Percentiles rank a stretch among this genome's conserved stretches.
Conservation (phyloP, 37 sponge, comb jelly and placozoan species). For the Aphrocallistes beatrix region DNA sequence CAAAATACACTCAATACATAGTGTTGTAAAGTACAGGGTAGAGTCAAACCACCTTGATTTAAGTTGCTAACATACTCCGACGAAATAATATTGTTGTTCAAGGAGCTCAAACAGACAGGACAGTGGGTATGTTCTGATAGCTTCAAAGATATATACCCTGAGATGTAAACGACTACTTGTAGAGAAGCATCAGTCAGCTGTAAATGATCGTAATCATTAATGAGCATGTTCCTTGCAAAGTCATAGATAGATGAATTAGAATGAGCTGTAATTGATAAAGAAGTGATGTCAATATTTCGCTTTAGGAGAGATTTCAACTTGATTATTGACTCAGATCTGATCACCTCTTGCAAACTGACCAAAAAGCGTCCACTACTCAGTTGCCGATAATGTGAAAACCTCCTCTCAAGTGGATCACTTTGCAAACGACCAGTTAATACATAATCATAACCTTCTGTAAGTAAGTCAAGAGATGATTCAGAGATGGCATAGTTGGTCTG, state of each 20-base stretch:
- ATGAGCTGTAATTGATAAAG: neutral
- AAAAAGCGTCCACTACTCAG: neutral
- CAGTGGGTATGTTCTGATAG: neutral
- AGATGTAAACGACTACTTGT: constrained; percentile 8
- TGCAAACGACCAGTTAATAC: too few relatives aligned
- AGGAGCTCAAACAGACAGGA: neutral
- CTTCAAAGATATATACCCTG: neutral
- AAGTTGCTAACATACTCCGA: neutral
- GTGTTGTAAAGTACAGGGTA: neutral
- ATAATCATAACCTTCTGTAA: too few relatives aligned
- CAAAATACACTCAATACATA: neutral
- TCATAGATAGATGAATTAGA: neutral
- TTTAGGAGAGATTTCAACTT: constrained; percentile 18
- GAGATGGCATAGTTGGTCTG: too few relatives aligned
- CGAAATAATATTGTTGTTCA: neutral
- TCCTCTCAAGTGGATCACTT: constrained; percentile 10
- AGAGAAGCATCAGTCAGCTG: neutral
- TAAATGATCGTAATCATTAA: neutral
- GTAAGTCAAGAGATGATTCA: neutral
- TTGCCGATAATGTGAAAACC: constrained; percentile 10
- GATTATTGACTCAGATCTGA: neutral
- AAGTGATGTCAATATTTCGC: neutral
- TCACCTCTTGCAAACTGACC: neutral
- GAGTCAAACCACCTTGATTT: neutral
- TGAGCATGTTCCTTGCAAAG: neutral